phyloP scores from a whole-genome alignment of 2,888 invertebrate species.

The Perizoma flavofasciatum region DNA sequence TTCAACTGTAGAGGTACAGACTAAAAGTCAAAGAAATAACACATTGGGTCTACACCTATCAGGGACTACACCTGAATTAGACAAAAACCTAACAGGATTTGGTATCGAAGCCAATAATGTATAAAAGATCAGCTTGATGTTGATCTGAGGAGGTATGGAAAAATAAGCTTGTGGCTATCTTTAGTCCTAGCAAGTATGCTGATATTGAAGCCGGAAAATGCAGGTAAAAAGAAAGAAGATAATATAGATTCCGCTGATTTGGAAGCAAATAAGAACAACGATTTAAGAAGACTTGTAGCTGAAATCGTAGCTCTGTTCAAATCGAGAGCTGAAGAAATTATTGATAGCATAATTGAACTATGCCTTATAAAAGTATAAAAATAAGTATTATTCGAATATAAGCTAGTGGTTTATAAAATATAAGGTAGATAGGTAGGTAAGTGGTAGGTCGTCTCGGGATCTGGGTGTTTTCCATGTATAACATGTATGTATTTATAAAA shows the following conservation, averaged over 20 bases:
- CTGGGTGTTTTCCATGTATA: too few species aligned
- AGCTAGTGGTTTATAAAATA: too few species aligned
- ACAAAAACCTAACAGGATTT: constrained; percentile 38
- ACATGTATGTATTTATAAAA: too few species aligned
- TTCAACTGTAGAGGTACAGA: constrained; percentile 52
- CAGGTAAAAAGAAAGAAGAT: constrained; percentile 31
- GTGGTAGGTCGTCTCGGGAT: too few species aligned
- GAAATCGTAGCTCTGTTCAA: constrained; percentile 25
- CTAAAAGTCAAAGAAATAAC: constrained; percentile 39
- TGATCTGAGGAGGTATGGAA: constrained; percentile 46
- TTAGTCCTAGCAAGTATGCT: constrained; percentile 29
- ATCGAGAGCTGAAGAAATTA: constrained; percentile 31
- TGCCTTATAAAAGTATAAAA: constrained; percentile 27
- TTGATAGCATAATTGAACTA: constrained; percentile 38
- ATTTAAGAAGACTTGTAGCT: background rate
- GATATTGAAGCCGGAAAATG: constrained; percentile 37
- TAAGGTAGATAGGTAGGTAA: too few species aligned
- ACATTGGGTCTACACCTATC: constrained; percentile 47
- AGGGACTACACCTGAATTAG: constrained; percentile 46
- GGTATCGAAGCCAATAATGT: constrained; percentile 42
- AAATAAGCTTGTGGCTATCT: constrained; percentile 27
- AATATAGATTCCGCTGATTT: constrained; percentile 15
- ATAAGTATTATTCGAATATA: too few species aligned
- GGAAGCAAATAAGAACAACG: background rate
- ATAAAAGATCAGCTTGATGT: constrained; percentile 44